phyloP scores from a whole-genome alignment of 1,140 invertebrate genomes.

The Homalodisca vitripennis region DNA sequence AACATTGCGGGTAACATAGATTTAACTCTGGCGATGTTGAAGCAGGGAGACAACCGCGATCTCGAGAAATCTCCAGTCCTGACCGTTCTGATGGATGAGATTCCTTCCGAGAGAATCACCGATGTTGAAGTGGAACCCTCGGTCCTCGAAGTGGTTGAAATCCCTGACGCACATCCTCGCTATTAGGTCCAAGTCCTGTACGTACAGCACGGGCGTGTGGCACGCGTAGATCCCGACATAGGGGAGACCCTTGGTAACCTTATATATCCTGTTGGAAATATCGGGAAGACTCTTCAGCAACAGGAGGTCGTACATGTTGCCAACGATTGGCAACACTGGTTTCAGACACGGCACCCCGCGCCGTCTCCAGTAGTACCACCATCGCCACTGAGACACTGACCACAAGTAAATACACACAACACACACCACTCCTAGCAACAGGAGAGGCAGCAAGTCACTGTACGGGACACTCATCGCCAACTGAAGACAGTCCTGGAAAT shows the following conservation, averaged over 20 bases:
- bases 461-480: no score
- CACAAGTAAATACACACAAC: no score
- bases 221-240: conserved; percentile 1
- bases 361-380: neutral
- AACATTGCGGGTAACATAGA: conserved; percentile 4
- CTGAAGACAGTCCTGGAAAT: no score
- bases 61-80: neutral
- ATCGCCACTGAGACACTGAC: no score
- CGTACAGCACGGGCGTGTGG: conserved; percentile 7
- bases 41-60: neutral
- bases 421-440: no score
- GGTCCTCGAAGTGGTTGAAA: conserved; percentile 12
- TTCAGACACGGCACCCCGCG: conserved; percentile 4
- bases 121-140: neutral
- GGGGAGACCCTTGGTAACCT: neutral
- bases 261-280: conserved; percentile 6
- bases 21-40: conserved; percentile 2
- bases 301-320: neutral
- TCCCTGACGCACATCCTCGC: neutral
- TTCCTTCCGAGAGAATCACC: conserved; percentile 2
- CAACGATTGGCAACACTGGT: neutral
- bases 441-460: no score
- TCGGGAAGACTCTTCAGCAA: neutral
- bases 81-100: conserved; percentile 6
- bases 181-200: conserved; percentile 1